Conservation (phyloP, 2,113 vertebrate genomes). For the Xyliphius kryptos region DNA sequence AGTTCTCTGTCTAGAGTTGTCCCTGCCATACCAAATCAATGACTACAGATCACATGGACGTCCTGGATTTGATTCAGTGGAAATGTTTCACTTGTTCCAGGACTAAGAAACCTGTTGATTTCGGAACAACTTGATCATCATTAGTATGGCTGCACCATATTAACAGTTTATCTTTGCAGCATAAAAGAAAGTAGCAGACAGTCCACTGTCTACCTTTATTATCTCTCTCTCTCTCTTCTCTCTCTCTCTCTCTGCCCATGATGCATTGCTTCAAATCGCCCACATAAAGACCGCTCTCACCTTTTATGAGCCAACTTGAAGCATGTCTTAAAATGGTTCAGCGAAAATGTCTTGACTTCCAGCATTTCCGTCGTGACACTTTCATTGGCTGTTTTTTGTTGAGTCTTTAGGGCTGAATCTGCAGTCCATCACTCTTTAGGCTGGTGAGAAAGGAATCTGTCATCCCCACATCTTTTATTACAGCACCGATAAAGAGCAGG, state of each 20-base stretch:
- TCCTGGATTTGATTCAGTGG: too few species aligned
- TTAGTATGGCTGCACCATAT: too few species aligned
- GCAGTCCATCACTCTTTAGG: slow-evolving; percentile 43
- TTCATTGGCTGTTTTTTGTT: slow-evolving; percentile 40
- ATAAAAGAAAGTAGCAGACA: too few species aligned
- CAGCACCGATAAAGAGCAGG: slow-evolving; percentile 63
- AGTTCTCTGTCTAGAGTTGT: too few species aligned
- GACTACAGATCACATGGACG: too few species aligned
- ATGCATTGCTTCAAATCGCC: slow-evolving; percentile 32
- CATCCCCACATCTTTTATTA: slow-evolving; percentile 57
- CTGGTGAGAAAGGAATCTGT: slow-evolving; percentile 36
- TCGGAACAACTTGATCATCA: too few species aligned
- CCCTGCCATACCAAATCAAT: too few species aligned
- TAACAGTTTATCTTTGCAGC: too few species aligned
- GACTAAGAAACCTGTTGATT: too few species aligned
- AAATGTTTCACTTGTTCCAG: too few species aligned
- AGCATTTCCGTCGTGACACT: slow-evolving; percentile 41
- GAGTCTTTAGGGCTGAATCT: slow-evolving; percentile 39
- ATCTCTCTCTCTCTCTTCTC: too few species aligned
- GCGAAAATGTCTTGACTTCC: slow-evolving; percentile 29
- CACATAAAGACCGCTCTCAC: slow-evolving; percentile 33
- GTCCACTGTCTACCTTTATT: too few species aligned
- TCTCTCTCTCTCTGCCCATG: slow-evolving; percentile 36
- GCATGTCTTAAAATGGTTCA: slow-evolving; percentile 27
- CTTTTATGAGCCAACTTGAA: slow-evolving; percentile 34